Percentiles rank a stretch among this genome's conserved stretches.
These are phyloP conservation scores for Spodoptera litura DNA, from an alignment of 1,140 invertebrate genomes.

Conservation along the genomic window DNA sequence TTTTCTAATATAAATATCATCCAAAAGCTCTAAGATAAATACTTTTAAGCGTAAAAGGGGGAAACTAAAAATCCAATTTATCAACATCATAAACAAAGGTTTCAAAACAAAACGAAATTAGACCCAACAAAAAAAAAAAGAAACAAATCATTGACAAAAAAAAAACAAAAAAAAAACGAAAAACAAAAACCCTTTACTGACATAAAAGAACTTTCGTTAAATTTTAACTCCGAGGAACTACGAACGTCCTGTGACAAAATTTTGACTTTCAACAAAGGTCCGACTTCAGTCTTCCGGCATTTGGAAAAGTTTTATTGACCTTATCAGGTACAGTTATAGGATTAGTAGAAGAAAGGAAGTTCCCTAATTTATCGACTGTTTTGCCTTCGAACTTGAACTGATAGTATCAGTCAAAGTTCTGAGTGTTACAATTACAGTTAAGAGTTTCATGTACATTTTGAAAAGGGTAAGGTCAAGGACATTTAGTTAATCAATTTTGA, in stretches of 20 bases:
- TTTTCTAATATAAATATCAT: too few species aligned
- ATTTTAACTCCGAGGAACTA: background rate
- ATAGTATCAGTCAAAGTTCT: conserved; percentile 23
- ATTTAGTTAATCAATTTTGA: background rate
- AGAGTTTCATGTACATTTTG: background rate
- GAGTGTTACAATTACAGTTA: background rate
- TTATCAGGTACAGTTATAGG: conserved; percentile 29
- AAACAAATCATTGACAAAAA: background rate
- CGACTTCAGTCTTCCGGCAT: conserved; percentile 22
- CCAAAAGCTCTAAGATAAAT: too few species aligned
- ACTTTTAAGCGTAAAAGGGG: too few species aligned
- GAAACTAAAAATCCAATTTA: too few species aligned
- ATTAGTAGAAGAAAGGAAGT: conserved; percentile 29
- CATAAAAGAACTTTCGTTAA: background rate
- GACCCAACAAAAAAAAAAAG: too few species aligned
- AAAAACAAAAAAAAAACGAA: background rate
- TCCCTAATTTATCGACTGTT: conserved; percentile 34
- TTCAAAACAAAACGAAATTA: background rate
- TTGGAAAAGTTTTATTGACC: conserved; percentile 39
- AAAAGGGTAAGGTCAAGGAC: background rate
- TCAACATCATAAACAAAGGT: background rate
- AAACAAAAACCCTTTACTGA: background rate
- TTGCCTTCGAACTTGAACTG: conserved; percentile 13
- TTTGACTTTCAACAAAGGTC: conserved; percentile 21
- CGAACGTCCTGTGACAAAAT: conserved; percentile 3